phyloP scores from a whole-genome alignment of 2,797 vertebrate genomes.

The Helicolenus hilgendorfi region DNA sequence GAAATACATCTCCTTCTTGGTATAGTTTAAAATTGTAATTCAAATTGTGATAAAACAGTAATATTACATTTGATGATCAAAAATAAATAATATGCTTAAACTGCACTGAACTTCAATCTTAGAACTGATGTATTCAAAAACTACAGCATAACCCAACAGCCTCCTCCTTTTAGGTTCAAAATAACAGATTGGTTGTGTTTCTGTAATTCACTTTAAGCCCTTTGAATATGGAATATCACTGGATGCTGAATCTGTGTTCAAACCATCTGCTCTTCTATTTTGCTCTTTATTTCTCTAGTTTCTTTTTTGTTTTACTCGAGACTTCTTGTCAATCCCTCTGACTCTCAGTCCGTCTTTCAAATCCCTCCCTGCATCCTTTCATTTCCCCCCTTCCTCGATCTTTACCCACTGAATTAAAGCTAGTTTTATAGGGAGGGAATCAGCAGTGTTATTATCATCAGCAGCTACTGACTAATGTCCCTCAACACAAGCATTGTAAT shows the following conservation, averaged over 20 bases:
- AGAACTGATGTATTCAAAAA: neutral
- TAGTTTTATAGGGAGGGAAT: slow-evolving; percentile 59
- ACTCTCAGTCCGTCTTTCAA: slow-evolving; percentile 34
- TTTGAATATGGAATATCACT: neutral
- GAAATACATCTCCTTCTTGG: neutral
- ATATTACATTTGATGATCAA: neutral
- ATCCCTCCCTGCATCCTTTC: slow-evolving; percentile 1
- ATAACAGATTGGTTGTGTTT: neutral
- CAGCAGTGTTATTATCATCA: slow-evolving; percentile 72
- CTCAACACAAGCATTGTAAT: slow-evolving; percentile 77
- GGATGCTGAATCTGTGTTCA: neutral
- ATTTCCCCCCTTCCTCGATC: slow-evolving; percentile 6
- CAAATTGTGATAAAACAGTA: neutral
- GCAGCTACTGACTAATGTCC: slow-evolving; percentile 77
- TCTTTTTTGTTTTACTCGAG: neutral
- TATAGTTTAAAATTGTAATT: neutral
- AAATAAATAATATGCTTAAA: neutral
- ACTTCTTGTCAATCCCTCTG: neutral
- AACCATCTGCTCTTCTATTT: neutral
- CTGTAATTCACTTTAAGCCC: neutral
- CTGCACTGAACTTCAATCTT: neutral
- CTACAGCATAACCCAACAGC: neutral
- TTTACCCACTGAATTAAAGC: slow-evolving; percentile 53
- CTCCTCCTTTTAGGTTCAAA: neutral
- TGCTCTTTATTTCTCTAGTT: neutral